Conservation (phyloP, 2,113 vertebrate species). For the Callipepla californica region DNA sequence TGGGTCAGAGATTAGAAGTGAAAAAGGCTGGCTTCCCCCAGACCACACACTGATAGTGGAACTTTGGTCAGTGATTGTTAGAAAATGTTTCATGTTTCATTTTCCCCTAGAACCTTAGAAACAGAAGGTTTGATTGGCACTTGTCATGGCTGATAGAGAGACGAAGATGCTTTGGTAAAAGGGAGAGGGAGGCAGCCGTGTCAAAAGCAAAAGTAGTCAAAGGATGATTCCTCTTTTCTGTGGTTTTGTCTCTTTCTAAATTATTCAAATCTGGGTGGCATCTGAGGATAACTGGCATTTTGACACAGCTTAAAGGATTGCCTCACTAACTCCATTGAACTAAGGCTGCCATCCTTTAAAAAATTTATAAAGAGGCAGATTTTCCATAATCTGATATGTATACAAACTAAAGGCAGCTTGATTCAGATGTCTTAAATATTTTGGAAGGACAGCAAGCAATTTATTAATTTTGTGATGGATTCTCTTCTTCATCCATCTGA, state of each 20-base stretch:
- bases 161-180: conserved; percentile 84
- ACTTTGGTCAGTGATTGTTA: conserved; percentile 87
- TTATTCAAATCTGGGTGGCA: conserved; percentile 91
- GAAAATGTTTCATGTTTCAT: conserved; percentile 78
- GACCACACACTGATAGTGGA: conserved; percentile 97
- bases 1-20: conserved; percentile 91
- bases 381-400: conserved; percentile 84
- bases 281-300: conserved; percentile 85
- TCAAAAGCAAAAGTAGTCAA: conserved; percentile 83
- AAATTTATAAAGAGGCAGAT: conserved; percentile 86
- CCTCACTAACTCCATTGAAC: conserved; percentile 81
- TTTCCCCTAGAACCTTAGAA: conserved; percentile 71
- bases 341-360: conserved; percentile 85
- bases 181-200: conserved; percentile 62
- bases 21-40: conserved; percentile 79
- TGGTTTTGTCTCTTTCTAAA: conserved; percentile 83
- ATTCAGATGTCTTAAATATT: conserved; percentile 57
- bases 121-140: conserved; percentile 92
- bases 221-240: conserved; percentile 86
- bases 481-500: conserved; percentile 57
- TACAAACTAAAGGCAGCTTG: conserved; percentile 73
- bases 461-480: conserved; percentile 60
- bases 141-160: conserved; percentile 94
- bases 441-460: conserved; percentile 13
- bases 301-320: conserved; percentile 84